These are phyloP conservation scores for Falco novaeseelandiae DNA, from an alignment of 2,797 vertebrate species.

Conservation along the genomic window DNA sequence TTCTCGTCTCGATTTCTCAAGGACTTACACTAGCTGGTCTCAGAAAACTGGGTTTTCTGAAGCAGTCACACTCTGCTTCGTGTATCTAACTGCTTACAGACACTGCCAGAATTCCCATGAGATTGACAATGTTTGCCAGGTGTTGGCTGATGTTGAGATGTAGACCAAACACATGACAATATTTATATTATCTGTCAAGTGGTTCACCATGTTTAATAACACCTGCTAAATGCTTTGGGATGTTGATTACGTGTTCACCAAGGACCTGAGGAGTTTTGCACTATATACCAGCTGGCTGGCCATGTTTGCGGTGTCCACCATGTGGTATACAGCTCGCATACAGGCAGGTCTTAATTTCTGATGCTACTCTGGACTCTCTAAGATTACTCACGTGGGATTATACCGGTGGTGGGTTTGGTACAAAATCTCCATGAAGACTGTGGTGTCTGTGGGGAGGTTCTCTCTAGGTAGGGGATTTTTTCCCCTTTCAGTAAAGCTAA, in stretches of 20 bases:
- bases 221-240: neutral
- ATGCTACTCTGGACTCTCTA: neutral
- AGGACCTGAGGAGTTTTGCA: neutral
- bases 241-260: neutral
- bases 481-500: neutral
- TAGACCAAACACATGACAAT: neutral
- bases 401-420: neutral
- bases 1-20: neutral
- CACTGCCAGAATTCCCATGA: neutral
- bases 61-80: neutral
- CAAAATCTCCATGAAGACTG: neutral
- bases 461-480: neutral
- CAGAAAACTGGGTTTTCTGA: neutral
- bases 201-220: neutral
- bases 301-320: neutral
- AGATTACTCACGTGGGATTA: neutral
- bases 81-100: neutral
- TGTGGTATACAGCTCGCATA: neutral
- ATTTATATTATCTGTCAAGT: neutral
- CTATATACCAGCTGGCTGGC: neutral
- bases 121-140: neutral
- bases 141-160: neutral
- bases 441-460: neutral
- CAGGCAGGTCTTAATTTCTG: neutral
- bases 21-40: neutral